Base-by-base conservation (phyloP, 1,140 invertebrate species). In the Acromyrmex heyeri region DNA sequence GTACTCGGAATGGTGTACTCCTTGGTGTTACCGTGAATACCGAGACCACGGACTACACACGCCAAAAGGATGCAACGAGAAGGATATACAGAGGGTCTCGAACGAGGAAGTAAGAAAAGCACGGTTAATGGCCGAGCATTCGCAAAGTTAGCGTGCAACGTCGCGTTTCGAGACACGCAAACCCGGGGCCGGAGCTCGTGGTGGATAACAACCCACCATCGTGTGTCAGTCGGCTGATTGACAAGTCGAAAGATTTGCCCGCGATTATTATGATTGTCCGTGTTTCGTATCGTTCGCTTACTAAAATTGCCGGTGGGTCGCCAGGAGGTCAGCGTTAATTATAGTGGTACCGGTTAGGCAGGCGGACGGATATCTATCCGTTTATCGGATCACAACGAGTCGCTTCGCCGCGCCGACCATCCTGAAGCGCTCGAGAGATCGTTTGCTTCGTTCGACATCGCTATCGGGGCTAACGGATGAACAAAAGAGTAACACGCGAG, bases 241-340 rank as follows among this genome's bases (percentile, higher is more conserved):
- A 95, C 94, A 95, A 95, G 94, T 93, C 93, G 94, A 95, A 94
- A 95, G 94, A 95, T 95, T 94, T 93, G 93, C 86, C 94, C 90
- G 92, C 93, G 94, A 95, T 95, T 95, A 95, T 95, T 95, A 95
- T 95, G 94, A 95, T 95, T 92, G 93, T 93, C 87, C 90, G 91
- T 93, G 85, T 90, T 91, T 89, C 91, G 86, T 91, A 88, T 92
- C 87, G 92, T 92, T 88, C 88, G 88, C 78, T 88, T 90, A 90
- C 91, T 92, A 90, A 94, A 94, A 95, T 95, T 95, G 92, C 91
- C 90, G 88, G 79, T 81, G 91, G 94, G 93, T 94, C 93, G 93
- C 81, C 87, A 86, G 89, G 91, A 93, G 94, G 94, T 95, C 94
- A 94, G 85, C 91, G 91, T 93, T 95, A 95, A 94, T 95, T 95